phyloP scores from a whole-genome alignment of 2,797 vertebrate species.

The Meda fulgida region DNA sequence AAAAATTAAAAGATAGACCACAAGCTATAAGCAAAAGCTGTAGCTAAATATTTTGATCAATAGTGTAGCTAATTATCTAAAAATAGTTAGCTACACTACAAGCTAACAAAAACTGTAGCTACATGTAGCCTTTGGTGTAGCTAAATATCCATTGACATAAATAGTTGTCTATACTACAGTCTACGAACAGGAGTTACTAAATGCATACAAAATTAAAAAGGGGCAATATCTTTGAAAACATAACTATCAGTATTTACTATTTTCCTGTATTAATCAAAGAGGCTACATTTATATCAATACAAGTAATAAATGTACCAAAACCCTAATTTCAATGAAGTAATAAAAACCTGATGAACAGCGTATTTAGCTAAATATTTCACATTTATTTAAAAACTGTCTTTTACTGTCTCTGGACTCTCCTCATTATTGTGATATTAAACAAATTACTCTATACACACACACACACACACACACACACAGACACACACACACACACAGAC shows the following conservation, averaged over 20 bases:
- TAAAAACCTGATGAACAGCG: background rate
- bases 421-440: background rate
- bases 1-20: background rate
- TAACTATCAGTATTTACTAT: background rate
- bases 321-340: background rate
- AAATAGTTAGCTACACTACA: background rate
- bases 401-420: background rate
- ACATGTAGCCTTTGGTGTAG: background rate
- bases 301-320: background rate
- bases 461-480: too few species aligned
- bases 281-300: too few species aligned
- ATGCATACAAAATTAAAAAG: background rate
- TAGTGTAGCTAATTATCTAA: too few species aligned
- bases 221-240: background rate
- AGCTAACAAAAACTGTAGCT: background rate
- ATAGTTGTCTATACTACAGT: background rate
- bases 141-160: background rate
- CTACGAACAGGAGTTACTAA: background rate
- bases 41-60: background rate
- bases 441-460: too few species aligned
- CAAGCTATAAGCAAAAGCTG: background rate
- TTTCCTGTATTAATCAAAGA: background rate
- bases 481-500: background rate
- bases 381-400: background rate
- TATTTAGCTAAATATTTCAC: background rate